Evolutionary conservation across 2,888 invertebrate species (phyloP), one percentile per base, ranked within the genome.

Genomic region (Hypselothyrea guttata): DNA sequence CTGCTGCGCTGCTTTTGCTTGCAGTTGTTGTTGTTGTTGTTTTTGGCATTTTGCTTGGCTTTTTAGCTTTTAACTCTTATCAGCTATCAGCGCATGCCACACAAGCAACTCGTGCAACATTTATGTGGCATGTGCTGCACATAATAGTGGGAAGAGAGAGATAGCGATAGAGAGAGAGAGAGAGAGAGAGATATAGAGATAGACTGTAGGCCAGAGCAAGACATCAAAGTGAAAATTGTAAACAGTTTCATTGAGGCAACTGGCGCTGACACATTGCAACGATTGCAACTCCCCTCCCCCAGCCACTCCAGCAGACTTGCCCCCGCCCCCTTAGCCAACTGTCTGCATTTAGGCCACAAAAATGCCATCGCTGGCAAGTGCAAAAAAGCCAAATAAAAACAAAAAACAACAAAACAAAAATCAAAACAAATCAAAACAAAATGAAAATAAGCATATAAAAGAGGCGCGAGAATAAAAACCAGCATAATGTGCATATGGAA

Each of bases 311-410:
- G 5, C 13, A 13, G 7, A 16, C n/a, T 7, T 1, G 12, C 1
- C 31, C 27, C 16, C 22, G 1, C 1, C 4, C 4, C 11, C 31
- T 16, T 12, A 42, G 52, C 15, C 45, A 40, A 38, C 30, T 9
- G 52, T 40, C 38, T 65, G 74, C 75, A 79, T 79, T 77, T 82
- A 82, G 84, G 85, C 84, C 85, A 85, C 82, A 82, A 82, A 84
- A 84, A 83, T 78, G 81, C 71, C 83, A 82, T 69, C 76, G 76
- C 67, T 75, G 73, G 76, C 81, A 81, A 65, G 81, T 81, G 69
- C 81, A 81, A 77, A 81, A 38, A 22, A 22, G 48, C 46, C 38
- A 72, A 55, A 69, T 64, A 58, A 61, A 54, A 42, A 45, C 44
- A 38, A 66, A 59, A 42, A 52, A 51, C 40, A 62, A 56, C 37